Percentiles rank a stretch among this genome's conserved stretches.
phyloP scores from a whole-genome alignment of 2,888 invertebrate species.

The Uloborus plumipes region DNA sequence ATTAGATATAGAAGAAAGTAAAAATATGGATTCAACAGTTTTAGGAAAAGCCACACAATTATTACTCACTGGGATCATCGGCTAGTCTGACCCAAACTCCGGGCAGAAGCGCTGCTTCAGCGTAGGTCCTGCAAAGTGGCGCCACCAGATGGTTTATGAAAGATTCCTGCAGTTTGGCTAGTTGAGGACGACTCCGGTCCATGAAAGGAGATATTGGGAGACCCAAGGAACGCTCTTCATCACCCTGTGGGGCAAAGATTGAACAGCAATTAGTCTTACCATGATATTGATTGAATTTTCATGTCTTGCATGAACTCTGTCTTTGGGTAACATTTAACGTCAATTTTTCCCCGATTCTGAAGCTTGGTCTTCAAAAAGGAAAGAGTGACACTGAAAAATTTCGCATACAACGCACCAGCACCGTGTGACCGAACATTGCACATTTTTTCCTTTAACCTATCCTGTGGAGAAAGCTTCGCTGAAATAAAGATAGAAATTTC shows the following conservation, averaged over 20 bases:
- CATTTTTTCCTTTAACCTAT: too few species aligned
- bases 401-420: too few species aligned
- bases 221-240: constrained; percentile 74
- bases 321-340: background rate
- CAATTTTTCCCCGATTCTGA: too few species aligned
- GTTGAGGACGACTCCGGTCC: constrained; percentile 75
- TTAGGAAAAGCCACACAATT: too few species aligned
- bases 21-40: too few species aligned
- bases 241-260: constrained; percentile 71
- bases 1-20: too few species aligned
- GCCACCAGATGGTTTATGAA: constrained; percentile 77
- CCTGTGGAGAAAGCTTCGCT: too few species aligned
- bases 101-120: constrained; percentile 74
- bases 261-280: background rate
- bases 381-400: too few species aligned
- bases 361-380: too few species aligned
- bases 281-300: too few species aligned
- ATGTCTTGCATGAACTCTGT: background rate
- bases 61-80: constrained; percentile 60
- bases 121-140: constrained; percentile 74
- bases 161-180: constrained; percentile 76
- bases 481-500: too few species aligned
- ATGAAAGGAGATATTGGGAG: constrained; percentile 76
- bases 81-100: constrained; percentile 71
- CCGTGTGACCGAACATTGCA: too few species aligned